Percentiles rank a stretch among this genome's conserved stretches.
phyloP scores from a whole-genome alignment of 2,797 vertebrate species.

The Catharus ustulatus region DNA sequence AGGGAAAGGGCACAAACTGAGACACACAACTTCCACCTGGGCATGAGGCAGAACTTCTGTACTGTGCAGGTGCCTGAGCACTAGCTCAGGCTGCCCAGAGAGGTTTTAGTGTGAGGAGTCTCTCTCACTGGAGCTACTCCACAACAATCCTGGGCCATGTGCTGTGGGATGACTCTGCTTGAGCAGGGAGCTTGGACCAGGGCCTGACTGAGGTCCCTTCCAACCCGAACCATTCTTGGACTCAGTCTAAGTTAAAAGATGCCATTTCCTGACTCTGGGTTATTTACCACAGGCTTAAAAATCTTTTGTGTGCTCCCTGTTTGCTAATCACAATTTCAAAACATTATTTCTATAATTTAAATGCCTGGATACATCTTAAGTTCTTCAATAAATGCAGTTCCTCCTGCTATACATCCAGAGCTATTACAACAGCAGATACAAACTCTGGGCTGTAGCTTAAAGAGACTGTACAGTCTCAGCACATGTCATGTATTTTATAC shows the following conservation, averaged over 20 bases:
- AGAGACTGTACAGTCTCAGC: neutral
- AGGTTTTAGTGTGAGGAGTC: fast-evolving
- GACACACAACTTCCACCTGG: neutral
- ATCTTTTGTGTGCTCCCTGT: neutral
- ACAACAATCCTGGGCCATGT: neutral
- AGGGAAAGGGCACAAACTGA: neutral
- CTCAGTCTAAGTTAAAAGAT: neutral
- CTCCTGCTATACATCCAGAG: neutral
- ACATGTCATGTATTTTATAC: fast-evolving
- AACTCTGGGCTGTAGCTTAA: fast-evolving
- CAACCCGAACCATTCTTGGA: too few relatives aligned
- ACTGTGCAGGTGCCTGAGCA: neutral
- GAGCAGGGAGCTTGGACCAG: neutral
- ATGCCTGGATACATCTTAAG: too few relatives aligned
- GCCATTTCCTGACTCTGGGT: too few relatives aligned
- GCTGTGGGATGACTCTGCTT: neutral
- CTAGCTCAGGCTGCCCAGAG: neutral
- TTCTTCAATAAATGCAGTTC: neutral
- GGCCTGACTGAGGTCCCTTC: neutral
- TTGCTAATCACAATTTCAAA: neutral
- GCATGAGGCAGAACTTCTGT: fast-evolving
- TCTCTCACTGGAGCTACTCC: neutral
- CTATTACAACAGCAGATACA: neutral
- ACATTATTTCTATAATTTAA: neutral
- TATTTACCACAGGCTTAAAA: neutral